Evolutionary conservation across 2,797 vertebrate genomes (phyloP).

Genomic region (Cygnus olor): DNA sequence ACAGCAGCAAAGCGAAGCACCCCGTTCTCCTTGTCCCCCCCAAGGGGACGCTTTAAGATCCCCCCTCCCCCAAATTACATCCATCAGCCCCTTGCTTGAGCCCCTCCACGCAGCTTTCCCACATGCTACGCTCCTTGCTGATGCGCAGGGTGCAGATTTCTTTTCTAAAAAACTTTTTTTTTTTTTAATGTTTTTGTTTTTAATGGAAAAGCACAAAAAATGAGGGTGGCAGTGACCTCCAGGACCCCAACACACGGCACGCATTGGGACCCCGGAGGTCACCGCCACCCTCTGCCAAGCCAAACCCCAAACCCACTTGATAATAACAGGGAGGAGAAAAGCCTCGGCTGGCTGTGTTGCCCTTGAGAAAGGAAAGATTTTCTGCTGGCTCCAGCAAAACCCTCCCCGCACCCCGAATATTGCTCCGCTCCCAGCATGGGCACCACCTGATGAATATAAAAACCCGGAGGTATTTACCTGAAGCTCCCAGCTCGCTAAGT

Average conservation of each 20-base stretch:
- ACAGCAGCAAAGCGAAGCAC: background rate
- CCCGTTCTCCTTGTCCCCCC: background rate
- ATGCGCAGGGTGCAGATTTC: background rate
- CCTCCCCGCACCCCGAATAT: background rate
- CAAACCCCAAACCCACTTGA: background rate
- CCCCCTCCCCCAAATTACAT: background rate
- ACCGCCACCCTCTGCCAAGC: fast-evolving
- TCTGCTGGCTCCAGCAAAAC: background rate
- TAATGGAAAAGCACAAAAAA: background rate
- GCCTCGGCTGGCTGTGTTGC: background rate
- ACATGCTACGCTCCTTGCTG: background rate
- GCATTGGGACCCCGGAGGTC: too few species aligned
- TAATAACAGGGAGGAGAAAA: background rate
- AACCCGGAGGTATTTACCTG: slow-evolving; percentile 2
- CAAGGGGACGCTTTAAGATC: background rate
- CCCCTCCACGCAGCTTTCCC: fast-evolving
- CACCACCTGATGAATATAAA: fast-evolving
- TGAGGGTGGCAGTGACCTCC: fast-evolving
- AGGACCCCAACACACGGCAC: fast-evolving
- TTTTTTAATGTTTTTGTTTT: background rate
- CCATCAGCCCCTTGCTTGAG: too few species aligned
- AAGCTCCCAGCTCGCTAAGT: background rate
- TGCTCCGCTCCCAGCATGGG: background rate
- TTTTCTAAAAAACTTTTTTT: background rate
- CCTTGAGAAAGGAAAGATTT: background rate